These are phyloP conservation scores for Thunnus maccoyii DNA, from an alignment of 2,113 vertebrate species.

Conservation along the genomic window DNA sequence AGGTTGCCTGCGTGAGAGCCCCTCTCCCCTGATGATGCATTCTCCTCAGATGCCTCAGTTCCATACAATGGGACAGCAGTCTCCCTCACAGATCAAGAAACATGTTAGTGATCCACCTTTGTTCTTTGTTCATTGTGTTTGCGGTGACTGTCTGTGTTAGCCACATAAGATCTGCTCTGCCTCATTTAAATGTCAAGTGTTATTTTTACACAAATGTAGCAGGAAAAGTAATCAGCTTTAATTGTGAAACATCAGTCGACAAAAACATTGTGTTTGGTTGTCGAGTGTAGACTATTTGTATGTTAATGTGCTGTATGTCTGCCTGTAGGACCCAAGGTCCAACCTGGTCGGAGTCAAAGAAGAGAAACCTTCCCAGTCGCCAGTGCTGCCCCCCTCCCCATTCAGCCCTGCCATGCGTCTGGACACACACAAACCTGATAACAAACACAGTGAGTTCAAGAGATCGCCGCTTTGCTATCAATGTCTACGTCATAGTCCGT, in stretches of 20 bases:
- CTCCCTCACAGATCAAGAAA: constrained; percentile 90
- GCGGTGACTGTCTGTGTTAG: background rate
- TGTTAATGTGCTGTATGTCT: background rate
- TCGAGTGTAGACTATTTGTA: background rate
- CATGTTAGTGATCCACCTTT: constrained; percentile 82
- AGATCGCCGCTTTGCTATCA: background rate
- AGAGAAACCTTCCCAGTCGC: constrained; percentile 88
- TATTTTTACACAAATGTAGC: background rate
- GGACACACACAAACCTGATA: constrained; percentile 89
- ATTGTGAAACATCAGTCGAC: too few relatives aligned
- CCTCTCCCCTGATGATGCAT: constrained; percentile 92
- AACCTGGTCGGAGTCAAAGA: constrained; percentile 86
- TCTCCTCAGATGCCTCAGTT: constrained; percentile 93
- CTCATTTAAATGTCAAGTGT: too few relatives aligned
- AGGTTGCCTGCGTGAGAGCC: constrained; percentile 90
- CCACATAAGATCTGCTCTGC: background rate
- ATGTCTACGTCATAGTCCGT: background rate
- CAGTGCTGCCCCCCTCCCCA: constrained; percentile 87
- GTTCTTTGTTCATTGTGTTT: background rate
- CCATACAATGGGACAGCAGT: constrained; percentile 88
- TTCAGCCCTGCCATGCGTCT: constrained; percentile 88
- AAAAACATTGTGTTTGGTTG: background rate
- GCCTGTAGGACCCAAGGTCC: constrained; percentile 88
- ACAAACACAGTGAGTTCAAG: constrained; percentile 80
- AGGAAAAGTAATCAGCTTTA: too few relatives aligned